Percentiles rank a stretch among this genome's conserved stretches.
phyloP scores from a whole-genome alignment of 2,888 invertebrate genomes.

The Bembecia ichneumoniformis region DNA sequence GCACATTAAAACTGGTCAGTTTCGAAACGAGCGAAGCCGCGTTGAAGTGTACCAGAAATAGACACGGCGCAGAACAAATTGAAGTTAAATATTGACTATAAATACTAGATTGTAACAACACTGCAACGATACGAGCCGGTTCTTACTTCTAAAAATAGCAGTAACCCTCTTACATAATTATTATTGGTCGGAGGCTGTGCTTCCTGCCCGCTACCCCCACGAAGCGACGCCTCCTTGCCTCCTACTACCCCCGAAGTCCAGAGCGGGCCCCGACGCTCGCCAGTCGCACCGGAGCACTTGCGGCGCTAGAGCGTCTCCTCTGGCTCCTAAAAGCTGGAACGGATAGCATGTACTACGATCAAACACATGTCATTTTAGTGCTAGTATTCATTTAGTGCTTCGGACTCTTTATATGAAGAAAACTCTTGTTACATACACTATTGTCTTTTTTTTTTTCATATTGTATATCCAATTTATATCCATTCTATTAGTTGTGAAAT shows the following conservation, averaged over 20 bases:
- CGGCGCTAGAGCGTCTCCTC: slow-evolving; percentile 20
- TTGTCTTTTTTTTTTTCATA: no score
- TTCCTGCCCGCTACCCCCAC: slow-evolving; percentile 31
- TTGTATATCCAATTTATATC: no score
- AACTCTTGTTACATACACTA: no score
- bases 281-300: slow-evolving; percentile 39
- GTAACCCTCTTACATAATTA: slow-evolving; percentile 61
- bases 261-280: slow-evolving; percentile 5
- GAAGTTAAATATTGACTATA: slow-evolving; percentile 30
- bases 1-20: slow-evolving; percentile 27
- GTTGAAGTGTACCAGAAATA: slow-evolving; percentile 43
- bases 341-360: slow-evolving; percentile 14
- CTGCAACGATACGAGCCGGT: neutral
- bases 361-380: neutral
- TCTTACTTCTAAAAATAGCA: slow-evolving; percentile 55
- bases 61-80: slow-evolving; percentile 26
- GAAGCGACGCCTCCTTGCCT: slow-evolving; percentile 12
- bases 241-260: slow-evolving; percentile 9
- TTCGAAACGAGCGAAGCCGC: slow-evolving; percentile 39
- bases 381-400: neutral
- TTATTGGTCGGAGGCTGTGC: slow-evolving; percentile 61
- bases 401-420: no score
- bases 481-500: no score
- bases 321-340: slow-evolving; percentile 16
- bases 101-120: slow-evolving; percentile 17